These are phyloP conservation scores for Pemphigus obesinymphae DNA, from an alignment of 1,140 invertebrate species.

Conservation along the genomic window DNA sequence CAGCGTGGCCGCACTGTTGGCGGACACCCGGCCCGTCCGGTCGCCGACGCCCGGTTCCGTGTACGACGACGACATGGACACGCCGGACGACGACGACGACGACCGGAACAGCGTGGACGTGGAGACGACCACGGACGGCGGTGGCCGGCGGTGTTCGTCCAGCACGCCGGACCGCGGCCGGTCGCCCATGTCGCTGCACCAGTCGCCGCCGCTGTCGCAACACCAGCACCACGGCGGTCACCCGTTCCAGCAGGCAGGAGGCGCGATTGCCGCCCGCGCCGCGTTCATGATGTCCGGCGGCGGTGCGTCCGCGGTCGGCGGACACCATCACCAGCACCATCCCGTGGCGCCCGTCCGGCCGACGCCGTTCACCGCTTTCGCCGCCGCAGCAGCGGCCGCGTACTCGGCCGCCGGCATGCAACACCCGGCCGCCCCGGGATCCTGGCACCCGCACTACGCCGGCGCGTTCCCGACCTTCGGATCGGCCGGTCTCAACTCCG, in stretches of 20 bases:
- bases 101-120: constrained; percentile 45
- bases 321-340: constrained; percentile 31
- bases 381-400: constrained; percentile 47
- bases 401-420: constrained; percentile 45
- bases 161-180: constrained; percentile 44
- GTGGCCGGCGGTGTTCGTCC: constrained; percentile 32
- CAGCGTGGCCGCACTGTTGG: constrained; percentile 54
- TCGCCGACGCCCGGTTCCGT: constrained; percentile 15
- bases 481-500: constrained; percentile 45
- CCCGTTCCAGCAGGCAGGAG: constrained; percentile 43
- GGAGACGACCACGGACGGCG: constrained; percentile 21
- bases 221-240: constrained; percentile 6
- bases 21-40: constrained; percentile 49
- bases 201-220: background rate
- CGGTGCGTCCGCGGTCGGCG: constrained; percentile 7
- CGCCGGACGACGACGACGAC: constrained; percentile 44
- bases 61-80: constrained; percentile 43
- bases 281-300: constrained; percentile 43
- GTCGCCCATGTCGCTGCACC: constrained; percentile 27
- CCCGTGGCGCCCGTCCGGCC: constrained; percentile 47
- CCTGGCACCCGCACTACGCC: constrained; percentile 45
- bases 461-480: constrained; percentile 46
- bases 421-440: constrained; percentile 43
- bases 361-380: constrained; percentile 48
- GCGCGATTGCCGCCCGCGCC: constrained; percentile 34